These are phyloP conservation scores for Cyprinella venusta DNA, from an alignment of 2,797 vertebrate species.

Conservation along the genomic window DNA sequence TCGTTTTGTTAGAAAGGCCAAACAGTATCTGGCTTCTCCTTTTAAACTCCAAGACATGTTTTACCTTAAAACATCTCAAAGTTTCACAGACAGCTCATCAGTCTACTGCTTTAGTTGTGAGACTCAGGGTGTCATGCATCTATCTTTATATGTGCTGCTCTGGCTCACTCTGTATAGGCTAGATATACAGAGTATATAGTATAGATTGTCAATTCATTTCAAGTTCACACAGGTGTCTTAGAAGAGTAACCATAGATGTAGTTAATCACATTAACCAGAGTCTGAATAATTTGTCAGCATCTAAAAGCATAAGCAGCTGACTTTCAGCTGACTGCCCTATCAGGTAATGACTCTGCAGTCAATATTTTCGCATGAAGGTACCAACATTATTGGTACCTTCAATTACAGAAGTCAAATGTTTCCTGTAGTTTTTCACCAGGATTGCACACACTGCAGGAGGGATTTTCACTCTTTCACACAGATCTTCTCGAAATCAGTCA, in stretches of 20 bases:
- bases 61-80: not conserved
- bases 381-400: too few species aligned
- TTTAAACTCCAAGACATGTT: too few species aligned
- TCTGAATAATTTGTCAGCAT: not conserved
- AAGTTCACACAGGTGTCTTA: not conserved
- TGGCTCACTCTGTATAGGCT: not conserved
- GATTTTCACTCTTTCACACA: too few species aligned
- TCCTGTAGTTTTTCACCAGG: too few species aligned
- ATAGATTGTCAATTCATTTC: not conserved
- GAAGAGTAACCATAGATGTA: not conserved
- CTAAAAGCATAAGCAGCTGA: not conserved
- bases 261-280: not conserved
- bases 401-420: too few species aligned
- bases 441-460: too few species aligned
- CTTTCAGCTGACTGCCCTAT: not conserved
- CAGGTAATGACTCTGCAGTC: not conserved
- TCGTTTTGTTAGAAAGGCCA: slow-evolving; percentile 8
- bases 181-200: not conserved
- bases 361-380: not conserved
- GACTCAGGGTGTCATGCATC: not conserved
- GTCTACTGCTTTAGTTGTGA: not conserved
- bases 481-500: too few species aligned
- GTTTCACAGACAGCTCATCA: not conserved
- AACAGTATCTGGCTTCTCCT: not conserved
- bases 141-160: not conserved